Conservation (phyloP, 2,888 invertebrate species). For the Lycophotia porphyrea region DNA sequence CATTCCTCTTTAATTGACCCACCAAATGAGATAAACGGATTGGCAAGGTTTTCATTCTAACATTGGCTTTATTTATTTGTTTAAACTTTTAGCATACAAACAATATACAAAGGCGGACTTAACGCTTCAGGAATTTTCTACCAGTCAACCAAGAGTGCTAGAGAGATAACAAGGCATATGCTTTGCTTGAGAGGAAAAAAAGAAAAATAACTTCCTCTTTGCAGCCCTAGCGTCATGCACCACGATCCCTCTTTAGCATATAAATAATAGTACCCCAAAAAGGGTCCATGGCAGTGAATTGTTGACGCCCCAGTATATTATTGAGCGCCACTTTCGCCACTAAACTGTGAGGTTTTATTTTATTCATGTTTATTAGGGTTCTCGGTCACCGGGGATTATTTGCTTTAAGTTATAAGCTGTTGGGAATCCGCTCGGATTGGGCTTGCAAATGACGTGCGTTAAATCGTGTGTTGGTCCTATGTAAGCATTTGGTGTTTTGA, state of each 20-base stretch:
- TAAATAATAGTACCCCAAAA: constrained; percentile 74
- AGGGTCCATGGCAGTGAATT: constrained; percentile 67
- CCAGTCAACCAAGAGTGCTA: not conserved
- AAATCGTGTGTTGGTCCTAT: constrained; percentile 49
- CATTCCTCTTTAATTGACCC: not conserved
- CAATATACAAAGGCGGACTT: not conserved
- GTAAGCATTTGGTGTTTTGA: constrained; percentile 44
- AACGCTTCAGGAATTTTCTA: not conserved
- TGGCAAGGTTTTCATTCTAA: constrained; percentile 16
- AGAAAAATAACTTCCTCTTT: not conserved
- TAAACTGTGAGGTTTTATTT: constrained; percentile 66
- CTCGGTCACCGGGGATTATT: constrained; percentile 65
- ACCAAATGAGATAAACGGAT: not conserved
- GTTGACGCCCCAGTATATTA: constrained; percentile 64
- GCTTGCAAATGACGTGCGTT: constrained; percentile 60
- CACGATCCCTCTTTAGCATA: constrained; percentile 71
- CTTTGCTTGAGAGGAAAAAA: not conserved
- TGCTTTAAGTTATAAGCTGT: constrained; percentile 66
- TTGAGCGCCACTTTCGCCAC: constrained; percentile 63
- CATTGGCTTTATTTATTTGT: constrained; percentile 8
- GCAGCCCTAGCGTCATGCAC: constrained; percentile 56
- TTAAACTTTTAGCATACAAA: not conserved
- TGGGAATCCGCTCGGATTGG: constrained; percentile 57
- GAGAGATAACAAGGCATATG: not conserved
- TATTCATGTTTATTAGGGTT: constrained; percentile 67